These are phyloP conservation scores for Kradibia gibbosae DNA, from an alignment of 1,140 invertebrate genomes.

Conservation along the genomic window DNA sequence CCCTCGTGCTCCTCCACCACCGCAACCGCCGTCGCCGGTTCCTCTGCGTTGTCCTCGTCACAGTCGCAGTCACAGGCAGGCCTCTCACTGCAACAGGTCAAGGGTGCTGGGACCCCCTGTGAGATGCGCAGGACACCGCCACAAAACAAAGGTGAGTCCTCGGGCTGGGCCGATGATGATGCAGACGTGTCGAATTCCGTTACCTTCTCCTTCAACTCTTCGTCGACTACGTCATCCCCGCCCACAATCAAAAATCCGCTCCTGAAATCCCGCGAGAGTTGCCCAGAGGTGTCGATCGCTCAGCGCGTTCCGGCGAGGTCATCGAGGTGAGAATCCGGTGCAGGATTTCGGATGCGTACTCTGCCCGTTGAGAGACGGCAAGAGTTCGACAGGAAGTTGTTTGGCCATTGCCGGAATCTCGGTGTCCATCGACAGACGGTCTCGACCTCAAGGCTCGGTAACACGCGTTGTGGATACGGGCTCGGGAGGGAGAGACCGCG, in stretches of 20 bases:
- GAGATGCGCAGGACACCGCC: conserved; percentile 72
- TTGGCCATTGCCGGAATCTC: no score
- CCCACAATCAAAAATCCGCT: neutral
- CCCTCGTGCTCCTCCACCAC: conserved; percentile 33
- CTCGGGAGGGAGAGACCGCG: no score
- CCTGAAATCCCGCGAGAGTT: no score
- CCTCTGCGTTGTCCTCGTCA: conserved; percentile 52
- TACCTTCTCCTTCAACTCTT: neutral
- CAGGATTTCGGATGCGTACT: neutral
- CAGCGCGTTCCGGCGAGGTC: neutral
- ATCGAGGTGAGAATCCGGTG: neutral
- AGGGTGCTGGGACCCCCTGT: conserved; percentile 62
- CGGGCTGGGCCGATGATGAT: neutral
- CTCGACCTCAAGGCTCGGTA: no score
- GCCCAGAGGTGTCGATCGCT: neutral
- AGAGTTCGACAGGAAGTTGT: no score
- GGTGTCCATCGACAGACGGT: no score
- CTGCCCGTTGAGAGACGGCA: no score
- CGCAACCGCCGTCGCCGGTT: conserved; percentile 44
- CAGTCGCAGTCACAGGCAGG: conserved; percentile 46
- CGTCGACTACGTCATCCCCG: neutral
- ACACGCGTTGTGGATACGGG: no score
- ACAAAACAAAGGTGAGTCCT: conserved; percentile 67
- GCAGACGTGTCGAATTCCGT: no score
- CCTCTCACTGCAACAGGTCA: conserved; percentile 59